Base-by-base conservation (phyloP, 2,113 vertebrate species). In the Centropristis striata region DNA sequence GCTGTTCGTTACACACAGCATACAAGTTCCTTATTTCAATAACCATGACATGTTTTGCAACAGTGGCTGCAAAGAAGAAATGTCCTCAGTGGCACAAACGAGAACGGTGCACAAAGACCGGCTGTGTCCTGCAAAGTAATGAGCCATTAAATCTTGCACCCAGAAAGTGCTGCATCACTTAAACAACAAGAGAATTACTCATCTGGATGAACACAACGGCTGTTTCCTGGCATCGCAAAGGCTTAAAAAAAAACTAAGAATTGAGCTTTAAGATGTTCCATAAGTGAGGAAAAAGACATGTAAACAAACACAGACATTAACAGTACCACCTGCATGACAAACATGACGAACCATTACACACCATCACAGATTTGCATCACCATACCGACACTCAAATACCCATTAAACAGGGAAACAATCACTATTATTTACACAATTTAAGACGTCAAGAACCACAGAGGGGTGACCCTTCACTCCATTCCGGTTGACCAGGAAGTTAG, bases 351-450 rank as follows among this genome's bases (percentile, higher is more conserved):
- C 6, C 32, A 32, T 32, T 32, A 32, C 32, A 85, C 66, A 78
- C 60, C 66, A 42, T 66, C 42, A 87, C 78, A 89, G 50, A 63
- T 16, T 79, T 66, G 20, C 41, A 86, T 63, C 63, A 85, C 55
- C 73, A 84, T 60, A 85, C 23, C 18, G 51, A 84, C 81, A 71
- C 8, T 71, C 70, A 80, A 85, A 84, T 69, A 88, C 46, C 41
- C 65, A 81, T 23, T 60, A 66, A 80, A 81, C 55, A 53, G 41
- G 60, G 42, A 85, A 80, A 89, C 73, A 1, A 63, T 67, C 61
- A 87, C 71, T 90, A 92, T 90, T 90, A 92, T 90, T 84, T 90
- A 91, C 85, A 93, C 44, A 25, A 74, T 78, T 81, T 84, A 85
- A 86, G 90, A 92, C 54, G 70, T 75, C 18, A 36, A 75, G 5